Percentiles rank a stretch among this genome's conserved stretches.
Conservation (phyloP, 2,113 vertebrate species). For the Colistium nudipinnis region DNA sequence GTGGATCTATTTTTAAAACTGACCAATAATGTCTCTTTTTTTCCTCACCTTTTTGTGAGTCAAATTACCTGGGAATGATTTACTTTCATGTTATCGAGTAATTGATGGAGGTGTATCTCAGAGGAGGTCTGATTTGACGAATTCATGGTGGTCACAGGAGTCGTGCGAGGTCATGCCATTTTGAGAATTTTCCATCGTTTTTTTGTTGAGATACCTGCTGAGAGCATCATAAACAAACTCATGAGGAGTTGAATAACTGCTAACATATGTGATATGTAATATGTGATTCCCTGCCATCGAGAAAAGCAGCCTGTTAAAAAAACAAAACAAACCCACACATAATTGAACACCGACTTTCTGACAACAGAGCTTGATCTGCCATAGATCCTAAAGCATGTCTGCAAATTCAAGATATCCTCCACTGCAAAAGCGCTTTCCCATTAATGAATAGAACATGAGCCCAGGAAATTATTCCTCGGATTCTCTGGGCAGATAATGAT, state of each 20-base stretch:
- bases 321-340: too few species aligned
- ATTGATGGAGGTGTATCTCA: slow-evolving; percentile 14
- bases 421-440: slow-evolving; percentile 69
- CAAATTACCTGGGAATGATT: slow-evolving; percentile 10
- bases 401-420: slow-evolving; percentile 74
- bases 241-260: slow-evolving; percentile 50
- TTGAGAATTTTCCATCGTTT: slow-evolving; percentile 16
- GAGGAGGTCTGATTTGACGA: slow-evolving; percentile 21
- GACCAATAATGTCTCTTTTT: background rate
- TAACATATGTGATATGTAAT: too few species aligned
- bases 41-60: background rate
- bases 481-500: slow-evolving; percentile 82
- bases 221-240: slow-evolving; percentile 32
- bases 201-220: slow-evolving; percentile 34
- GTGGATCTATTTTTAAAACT: too few species aligned
- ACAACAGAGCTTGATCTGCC: slow-evolving; percentile 56
- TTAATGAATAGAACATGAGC: slow-evolving; percentile 77
- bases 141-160: slow-evolving; percentile 17
- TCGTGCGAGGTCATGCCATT: slow-evolving; percentile 18
- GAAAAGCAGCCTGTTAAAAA: slow-evolving; percentile 18
- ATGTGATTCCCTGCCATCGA: slow-evolving; percentile 47
- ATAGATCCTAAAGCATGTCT: slow-evolving; percentile 66
- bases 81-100: slow-evolving; percentile 15
- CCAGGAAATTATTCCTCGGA: slow-evolving; percentile 75
- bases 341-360: slow-evolving; percentile 54